Evolutionary conservation across 2,113 vertebrate genomes (phyloP), one percentile per base, ranked within the genome.

Genomic region (Electrona antarctica): DNA sequence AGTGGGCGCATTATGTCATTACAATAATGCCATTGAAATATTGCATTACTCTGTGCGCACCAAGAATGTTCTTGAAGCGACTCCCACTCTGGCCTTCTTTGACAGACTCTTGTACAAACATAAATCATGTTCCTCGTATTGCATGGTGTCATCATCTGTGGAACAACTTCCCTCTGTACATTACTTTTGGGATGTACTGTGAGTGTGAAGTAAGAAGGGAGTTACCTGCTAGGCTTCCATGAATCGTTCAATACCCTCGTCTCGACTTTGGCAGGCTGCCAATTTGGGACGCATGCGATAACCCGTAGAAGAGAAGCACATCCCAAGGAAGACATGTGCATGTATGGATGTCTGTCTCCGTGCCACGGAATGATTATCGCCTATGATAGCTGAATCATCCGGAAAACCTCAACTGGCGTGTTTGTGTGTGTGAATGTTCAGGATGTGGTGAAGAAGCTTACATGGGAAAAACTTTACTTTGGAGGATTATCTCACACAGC

Each of bases 1-100:
- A 65, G 65, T 65, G 59, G 46, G 54, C 5, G 68, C 8, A 73
- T 56, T 52, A 50, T 67, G 50, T 66, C 67, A 64, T 60, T 65
- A 66, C 48, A 74, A 64, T 62, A 67, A 68, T 66, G 7, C 21
- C 68, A 15, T 48, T 69, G 4, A n/a, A 66, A 52, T 64, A 49
- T 62, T 72, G 50, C 3, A 48, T 73, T 64, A 64, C 58, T 59
- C 7, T 47, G 45, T 49, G 46, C 11, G 48, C 47, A 11, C 28
- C 9, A 6, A n/a, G 47, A 8, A 10, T 1, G 5, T 14, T 7
- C 8, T 12, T 50, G 6, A n/a, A 46, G 33, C 59, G 7, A 46
- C 46, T 11, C 12, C 7, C 45, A 33, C 59, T 12, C 14, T 64
- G 21, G 47, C 14, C 47, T 12, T 64, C 61, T 49, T 7, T 64